A percentile compares a stretch with the other conserved stretches of the same genome.
These are phyloP conservation scores for Pocillopora meandrina DNA, from an alignment of 92 coral and sea anemone genomes.

Conservation along the genomic window DNA sequence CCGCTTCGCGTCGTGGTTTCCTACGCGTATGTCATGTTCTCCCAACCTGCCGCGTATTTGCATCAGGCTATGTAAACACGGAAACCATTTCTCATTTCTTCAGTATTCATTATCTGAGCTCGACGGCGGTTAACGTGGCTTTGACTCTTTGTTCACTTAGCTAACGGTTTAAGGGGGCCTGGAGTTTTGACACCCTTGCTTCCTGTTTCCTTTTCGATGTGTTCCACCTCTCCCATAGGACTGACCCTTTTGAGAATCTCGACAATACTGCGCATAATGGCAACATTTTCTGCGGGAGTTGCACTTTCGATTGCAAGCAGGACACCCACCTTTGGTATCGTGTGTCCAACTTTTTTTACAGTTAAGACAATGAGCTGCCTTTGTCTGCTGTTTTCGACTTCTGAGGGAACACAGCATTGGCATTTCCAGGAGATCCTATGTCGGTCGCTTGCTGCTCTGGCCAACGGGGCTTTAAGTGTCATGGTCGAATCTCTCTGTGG, in stretches of 20 bases:
- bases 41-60: too few relatives aligned
- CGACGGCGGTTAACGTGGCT: neutral
- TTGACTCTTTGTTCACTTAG: constrained; percentile 22
- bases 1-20: too few relatives aligned
- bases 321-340: constrained; percentile 34
- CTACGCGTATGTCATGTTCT: too few relatives aligned
- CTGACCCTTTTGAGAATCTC: constrained; percentile 14
- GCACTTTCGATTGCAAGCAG: constrained; percentile 49
- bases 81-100: too few relatives aligned
- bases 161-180: constrained; percentile 11
- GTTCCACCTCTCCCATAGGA: constrained; percentile 4
- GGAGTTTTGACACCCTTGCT: neutral
- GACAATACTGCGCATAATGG: constrained; percentile 36
- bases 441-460: constrained; percentile 13
- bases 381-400: constrained; percentile 13
- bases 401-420: constrained; percentile 34
- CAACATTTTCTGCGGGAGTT: constrained; percentile 40
- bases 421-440: constrained; percentile 43
- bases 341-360: constrained; percentile 49
- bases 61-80: too few relatives aligned
- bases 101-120: constrained; percentile 50
- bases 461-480: constrained; percentile 26
- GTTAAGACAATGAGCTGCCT: constrained; percentile 28
- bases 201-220: neutral
- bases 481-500: constrained; percentile 15